phyloP scores from a whole-genome alignment of 2,888 invertebrate species.

The Brachyptera risi region DNA sequence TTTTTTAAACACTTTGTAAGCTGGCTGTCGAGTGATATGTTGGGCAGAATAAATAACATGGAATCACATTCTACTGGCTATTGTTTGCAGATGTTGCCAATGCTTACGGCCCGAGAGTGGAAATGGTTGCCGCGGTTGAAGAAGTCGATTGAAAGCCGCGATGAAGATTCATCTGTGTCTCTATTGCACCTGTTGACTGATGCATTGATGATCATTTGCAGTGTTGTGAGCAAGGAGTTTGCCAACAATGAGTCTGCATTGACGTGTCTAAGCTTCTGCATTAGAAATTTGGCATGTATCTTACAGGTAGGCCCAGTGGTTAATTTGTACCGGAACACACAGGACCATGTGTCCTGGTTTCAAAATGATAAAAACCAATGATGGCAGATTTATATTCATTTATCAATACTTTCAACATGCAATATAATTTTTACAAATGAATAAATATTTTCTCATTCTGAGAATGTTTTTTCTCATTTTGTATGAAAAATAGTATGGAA shows the following conservation, averaged over 20 bases:
- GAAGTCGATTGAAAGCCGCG: not conserved
- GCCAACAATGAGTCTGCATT: not conserved
- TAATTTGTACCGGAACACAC: too few species aligned
- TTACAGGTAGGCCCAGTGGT: too few species aligned
- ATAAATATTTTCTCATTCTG: too few species aligned
- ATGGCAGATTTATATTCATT: too few species aligned
- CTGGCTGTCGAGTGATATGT: too few species aligned
- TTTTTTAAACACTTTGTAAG: too few species aligned
- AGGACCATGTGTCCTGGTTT: too few species aligned
- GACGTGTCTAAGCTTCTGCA: not conserved
- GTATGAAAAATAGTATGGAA: too few species aligned
- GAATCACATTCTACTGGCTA: not conserved
- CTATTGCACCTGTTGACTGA: not conserved
- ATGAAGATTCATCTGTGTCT: not conserved
- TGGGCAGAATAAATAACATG: not conserved
- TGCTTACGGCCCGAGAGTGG: not conserved
- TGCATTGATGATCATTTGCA: not conserved
- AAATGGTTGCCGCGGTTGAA: not conserved
- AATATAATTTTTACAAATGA: too few species aligned
- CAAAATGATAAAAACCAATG: too few species aligned
- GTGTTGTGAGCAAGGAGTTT: not conserved
- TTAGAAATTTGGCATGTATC: conserved; percentile 2
- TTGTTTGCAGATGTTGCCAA: not conserved
- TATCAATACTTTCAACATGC: too few species aligned
- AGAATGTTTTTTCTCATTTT: too few species aligned